phyloP scores from a whole-genome alignment of 2,888 invertebrate genomes.

The Rhagium mordax region DNA sequence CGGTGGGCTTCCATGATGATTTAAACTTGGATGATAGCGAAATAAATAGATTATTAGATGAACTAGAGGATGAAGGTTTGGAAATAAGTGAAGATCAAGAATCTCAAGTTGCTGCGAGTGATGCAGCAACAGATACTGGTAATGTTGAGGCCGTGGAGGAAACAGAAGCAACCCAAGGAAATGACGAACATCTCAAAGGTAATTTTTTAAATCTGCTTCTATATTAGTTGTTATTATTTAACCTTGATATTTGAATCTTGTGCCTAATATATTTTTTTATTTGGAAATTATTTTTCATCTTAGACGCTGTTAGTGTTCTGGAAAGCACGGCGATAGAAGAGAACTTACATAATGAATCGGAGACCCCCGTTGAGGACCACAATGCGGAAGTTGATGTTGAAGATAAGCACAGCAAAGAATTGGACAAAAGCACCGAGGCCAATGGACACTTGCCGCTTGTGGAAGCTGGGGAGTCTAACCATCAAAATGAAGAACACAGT shows the following conservation, averaged over 20 bases:
- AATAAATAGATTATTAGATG: conserved; percentile 64
- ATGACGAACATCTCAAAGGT: not conserved
- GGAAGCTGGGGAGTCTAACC: not conserved
- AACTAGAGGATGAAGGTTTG: conserved; percentile 63
- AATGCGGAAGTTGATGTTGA: not conserved
- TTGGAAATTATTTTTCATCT: not conserved
- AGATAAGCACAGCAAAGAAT: not conserved
- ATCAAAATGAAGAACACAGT: not conserved
- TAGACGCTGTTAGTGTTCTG: not conserved
- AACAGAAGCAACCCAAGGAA: not conserved
- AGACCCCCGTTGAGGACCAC: not conserved
- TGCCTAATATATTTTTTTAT: too few relatives aligned
- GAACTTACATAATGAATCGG: not conserved
- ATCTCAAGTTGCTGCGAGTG: not conserved
- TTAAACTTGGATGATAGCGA: conserved; percentile 65
- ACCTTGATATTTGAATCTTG: too few relatives aligned
- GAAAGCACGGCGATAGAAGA: not conserved
- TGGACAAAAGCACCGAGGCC: not conserved
- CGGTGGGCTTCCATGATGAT: conserved; percentile 61
- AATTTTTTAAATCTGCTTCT: not conserved
- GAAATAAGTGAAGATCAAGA: conserved; percentile 36
- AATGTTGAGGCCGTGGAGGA: not conserved
- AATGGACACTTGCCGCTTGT: not conserved
- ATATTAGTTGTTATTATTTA: too few relatives aligned
- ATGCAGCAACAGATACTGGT: not conserved